Evolutionary conservation across 2,113 vertebrate genomes (phyloP), one percentile per base, ranked within the genome.

Genomic region (Siniperca knerii): DNA sequence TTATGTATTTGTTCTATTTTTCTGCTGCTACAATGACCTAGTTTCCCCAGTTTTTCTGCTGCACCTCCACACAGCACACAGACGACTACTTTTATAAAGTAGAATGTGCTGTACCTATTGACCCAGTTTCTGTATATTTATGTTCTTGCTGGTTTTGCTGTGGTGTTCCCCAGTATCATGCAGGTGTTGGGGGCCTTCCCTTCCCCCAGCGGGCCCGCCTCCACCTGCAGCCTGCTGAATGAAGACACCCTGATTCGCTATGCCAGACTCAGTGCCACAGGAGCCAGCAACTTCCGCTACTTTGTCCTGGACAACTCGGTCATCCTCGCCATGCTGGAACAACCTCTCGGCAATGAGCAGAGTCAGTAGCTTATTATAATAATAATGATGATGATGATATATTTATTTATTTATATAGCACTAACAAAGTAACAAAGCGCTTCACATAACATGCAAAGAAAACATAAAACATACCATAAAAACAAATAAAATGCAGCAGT

Each of bases 231-330:
- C 94, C 93, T 99, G 77, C 97, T 99, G 88, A 99, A 99, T 81
- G 98, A 99, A 94, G 97, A 97, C 85, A 99, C 97, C 0, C 91
- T 99, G 81, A 97, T 99, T 87, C 97, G 97, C 80, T 98, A 97
- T 23, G 98, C 97, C 83, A 94, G 98, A 58, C 95, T 99, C n/a
- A 96, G 97, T 70, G 95, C 97, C 76, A 95, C 98, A 79, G 97
- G 97, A 92, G 96, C 95, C 73, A 96, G 96, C 88, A 98, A 97
- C 86, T 99, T 99, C 94, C 97, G 98, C 35, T 99, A 99, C 94
- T 99, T 99, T 37, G 97, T 99, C 73, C 83, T 99, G 95, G 97
- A 99, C 89, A 99, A 98, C 86, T 98, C 97, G 0, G 97, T 99
- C 91, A 97, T 99, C 89, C 96, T 98, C 66, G 98, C 97, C 16